These are phyloP conservation scores for Andricus curvator DNA, from an alignment of 2,888 invertebrate species.

Conservation along the genomic window DNA sequence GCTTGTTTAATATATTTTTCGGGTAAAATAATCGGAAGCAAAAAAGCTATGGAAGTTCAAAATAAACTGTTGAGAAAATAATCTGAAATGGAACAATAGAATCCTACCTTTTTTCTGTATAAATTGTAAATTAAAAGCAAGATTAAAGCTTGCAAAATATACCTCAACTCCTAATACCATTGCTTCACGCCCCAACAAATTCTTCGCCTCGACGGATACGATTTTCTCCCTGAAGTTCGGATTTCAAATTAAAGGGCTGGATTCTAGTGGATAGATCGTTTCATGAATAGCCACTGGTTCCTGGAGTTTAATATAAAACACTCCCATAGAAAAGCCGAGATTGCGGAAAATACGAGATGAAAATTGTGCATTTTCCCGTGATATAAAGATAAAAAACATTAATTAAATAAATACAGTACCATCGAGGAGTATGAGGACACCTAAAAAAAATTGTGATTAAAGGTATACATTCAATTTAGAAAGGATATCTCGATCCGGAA, in stretches of 20 bases:
- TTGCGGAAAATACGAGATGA: neutral
- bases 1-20: no score
- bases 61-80: no score
- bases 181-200: slow-evolving; percentile 8
- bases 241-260: slow-evolving; percentile 56
- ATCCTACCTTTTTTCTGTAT: no score
- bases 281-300: neutral
- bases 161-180: neutral
- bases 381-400: neutral
- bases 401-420: neutral
- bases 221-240: slow-evolving; percentile 46
- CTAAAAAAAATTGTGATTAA: no score
- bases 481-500: no score
- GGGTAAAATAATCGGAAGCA: no score
- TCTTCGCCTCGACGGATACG: slow-evolving; percentile 11
- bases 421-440: no score
- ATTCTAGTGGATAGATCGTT: slow-evolving; percentile 38
- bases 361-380: neutral
- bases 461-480: no score
- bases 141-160: neutral
- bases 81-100: no score
- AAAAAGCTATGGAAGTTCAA: no score
- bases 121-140: neutral
- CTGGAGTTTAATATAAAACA: neutral
- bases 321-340: neutral